Evolutionary conservation across 2,113 vertebrate species (phyloP), one percentile per base, ranked within the genome.

Genomic region (Pomatostomus ruficeps): DNA sequence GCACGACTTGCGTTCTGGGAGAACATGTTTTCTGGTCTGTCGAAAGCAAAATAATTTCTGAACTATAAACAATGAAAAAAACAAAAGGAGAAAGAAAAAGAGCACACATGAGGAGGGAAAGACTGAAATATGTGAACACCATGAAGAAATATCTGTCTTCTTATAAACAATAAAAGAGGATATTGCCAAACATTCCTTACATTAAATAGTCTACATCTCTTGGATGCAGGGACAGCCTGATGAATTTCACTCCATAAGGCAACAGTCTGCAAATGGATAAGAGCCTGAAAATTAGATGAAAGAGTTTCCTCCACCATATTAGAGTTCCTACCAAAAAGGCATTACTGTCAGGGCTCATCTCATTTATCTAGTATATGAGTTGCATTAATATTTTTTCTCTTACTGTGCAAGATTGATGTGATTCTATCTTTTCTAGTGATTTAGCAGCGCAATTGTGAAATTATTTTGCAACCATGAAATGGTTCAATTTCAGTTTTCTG

Each of bases 401-500:
- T 71, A 40, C 68, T 84, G 22, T 84, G n/a, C 6, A 78, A 84
- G 43, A 71, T 17, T 88, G 67, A 83, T 85, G 19, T 77, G 83
- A 96, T 91, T 91, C 58, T 48, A 58, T 45, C 51, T 93, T 91
- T 68, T 61, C 80, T 87, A 71, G 42, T 73, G 73, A 96, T 95
- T 89, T 95, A 95, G 68, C 81, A 94, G 40, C 70, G 52, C 11
- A 48, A 87, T 83, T 72, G 61, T 54, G 55, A 95, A 94, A 81
- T 51, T 81, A 65, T 96, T 77, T 94, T 93, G 76, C n/a, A 93
- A 72, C 82, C 48, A 45, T 49, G 65, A 85, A 93, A 82, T 73
- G 19, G 45, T 74, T 95, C 46, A 23, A 24, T 95, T 95, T 93
- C 54, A 57, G 12, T 63, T 87, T 89, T 75, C 46, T 92, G 24